Percentiles rank a stretch among this genome's conserved stretches.
Conservation (phyloP, 2,797 vertebrate species). For the Monodelphis domestica region DNA sequence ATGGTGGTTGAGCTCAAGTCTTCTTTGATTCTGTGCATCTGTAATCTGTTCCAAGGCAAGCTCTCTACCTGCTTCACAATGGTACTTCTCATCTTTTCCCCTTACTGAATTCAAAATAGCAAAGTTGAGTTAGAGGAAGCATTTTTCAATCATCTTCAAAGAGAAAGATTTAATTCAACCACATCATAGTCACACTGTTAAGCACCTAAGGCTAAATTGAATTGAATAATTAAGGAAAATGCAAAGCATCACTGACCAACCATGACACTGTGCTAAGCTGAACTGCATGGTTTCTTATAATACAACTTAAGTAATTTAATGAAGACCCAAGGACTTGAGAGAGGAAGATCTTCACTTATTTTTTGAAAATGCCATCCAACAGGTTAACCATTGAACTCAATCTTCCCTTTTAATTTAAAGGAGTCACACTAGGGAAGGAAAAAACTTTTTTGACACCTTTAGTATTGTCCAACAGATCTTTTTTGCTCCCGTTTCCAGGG, state of each 20-base stretch:
- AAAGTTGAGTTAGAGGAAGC: not conserved
- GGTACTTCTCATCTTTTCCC: not conserved
- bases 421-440: not conserved
- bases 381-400: not conserved
- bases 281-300: not conserved
- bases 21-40: not conserved
- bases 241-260: not conserved
- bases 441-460: not conserved
- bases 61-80: not conserved
- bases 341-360: not conserved
- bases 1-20: not conserved
- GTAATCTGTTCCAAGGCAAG: not conserved
- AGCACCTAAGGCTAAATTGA: slow-evolving; percentile 30
- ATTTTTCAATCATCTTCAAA: not conserved
- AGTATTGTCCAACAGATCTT: not conserved
- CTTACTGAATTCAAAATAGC: not conserved
- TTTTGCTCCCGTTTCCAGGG: not conserved
- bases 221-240: not conserved
- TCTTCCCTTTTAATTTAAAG: slow-evolving; percentile 5
- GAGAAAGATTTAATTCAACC: not conserved
- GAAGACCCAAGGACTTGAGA: not conserved
- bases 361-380: not conserved
- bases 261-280: not conserved
- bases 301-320: not conserved
- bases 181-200: not conserved